A percentile compares a stretch with the other conserved stretches of the same genome.
phyloP scores from a whole-genome alignment of 2,888 invertebrate genomes.

The Synanthedon tipuliformis region DNA sequence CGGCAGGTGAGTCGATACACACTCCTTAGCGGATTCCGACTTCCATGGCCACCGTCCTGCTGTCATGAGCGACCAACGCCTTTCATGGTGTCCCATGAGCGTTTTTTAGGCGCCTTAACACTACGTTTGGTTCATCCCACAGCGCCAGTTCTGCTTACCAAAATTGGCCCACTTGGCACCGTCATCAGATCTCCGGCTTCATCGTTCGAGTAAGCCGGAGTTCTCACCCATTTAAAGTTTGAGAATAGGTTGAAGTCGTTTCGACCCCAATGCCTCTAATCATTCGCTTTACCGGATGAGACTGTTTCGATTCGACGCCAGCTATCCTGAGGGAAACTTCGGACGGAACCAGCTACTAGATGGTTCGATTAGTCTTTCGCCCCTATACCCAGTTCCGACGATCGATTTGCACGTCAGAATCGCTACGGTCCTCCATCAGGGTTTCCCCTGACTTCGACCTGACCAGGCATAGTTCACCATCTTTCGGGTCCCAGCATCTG shows the following conservation, averaged over 20 bases:
- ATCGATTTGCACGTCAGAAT: neutral
- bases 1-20: conserved; percentile 73
- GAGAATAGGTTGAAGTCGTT: conserved; percentile 81
- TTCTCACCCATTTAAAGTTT: conserved; percentile 82
- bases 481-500: conserved; percentile 75
- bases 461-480: conserved; percentile 1
- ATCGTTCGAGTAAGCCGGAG: conserved; percentile 69
- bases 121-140: neutral
- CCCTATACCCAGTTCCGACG: neutral
- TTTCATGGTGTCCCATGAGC: neutral
- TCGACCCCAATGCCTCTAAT: conserved; percentile 78
- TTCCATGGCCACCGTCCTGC: conserved; percentile 81
- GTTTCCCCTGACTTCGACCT: conserved; percentile 1
- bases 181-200: conserved; percentile 67
- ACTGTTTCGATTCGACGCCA: neutral
- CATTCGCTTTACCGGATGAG: conserved; percentile 72
- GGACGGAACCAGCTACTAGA: neutral
- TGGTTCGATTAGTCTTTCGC: neutral
- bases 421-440: conserved; percentile 1
- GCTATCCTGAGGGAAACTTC: neutral
- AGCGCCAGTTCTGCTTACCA: neutral
- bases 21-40: conserved; percentile 76
- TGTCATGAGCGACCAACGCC: conserved; percentile 74
- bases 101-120: neutral
- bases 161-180: conserved; percentile 17